Evolutionary conservation across 1,140 invertebrate species (phyloP), one percentile per base, ranked within the genome.

Genomic region (Cylas formicarius): DNA sequence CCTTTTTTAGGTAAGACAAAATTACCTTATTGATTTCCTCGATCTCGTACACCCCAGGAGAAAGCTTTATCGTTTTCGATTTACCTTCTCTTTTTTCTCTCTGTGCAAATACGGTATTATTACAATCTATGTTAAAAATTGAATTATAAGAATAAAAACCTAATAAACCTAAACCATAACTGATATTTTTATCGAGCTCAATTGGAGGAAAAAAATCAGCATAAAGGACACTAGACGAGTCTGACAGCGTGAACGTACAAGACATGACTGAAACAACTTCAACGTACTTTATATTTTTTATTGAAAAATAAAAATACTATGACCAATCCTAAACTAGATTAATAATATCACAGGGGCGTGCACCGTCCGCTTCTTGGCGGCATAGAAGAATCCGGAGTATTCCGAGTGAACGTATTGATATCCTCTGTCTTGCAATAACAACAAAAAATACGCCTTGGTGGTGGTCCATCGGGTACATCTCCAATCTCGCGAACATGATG

Each of bases 141-240:
- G 33, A 32, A 33, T 44, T 50, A 19, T 38, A 50, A 5, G 35
- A 19, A 22, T 38, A 35, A 26, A 50, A 50, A 13, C 31, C 31
- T 17, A 38, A 31, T n/a, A 39, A 22, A 11, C 29, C 41, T 16
- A 50, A 21, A 8, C 36, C 41, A 28, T 50, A 50, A 17, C 22
- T 23, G 22, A 22, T 14, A 28, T 27, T 21, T 33, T 26, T 18
- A 45, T 50, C 28, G 28, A 45, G 34, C 29, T 50, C 40, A 7
- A 46, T 38, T 4, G 44, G 33, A 7, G 44, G 17, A 21, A 11
- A 26, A 16, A 46, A 46, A 21, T 46, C 28, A 5, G 21, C 14
- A 13, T 14, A 18, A 11, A 38, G 20, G 3, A 32, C 34, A 9
- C 11, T 13, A 10, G 24, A 21, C 6, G 11, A 20, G 16, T 19